These are phyloP conservation scores for Capromys pilorides DNA, from an alignment of 2,797 vertebrate species.

Conservation along the genomic window DNA sequence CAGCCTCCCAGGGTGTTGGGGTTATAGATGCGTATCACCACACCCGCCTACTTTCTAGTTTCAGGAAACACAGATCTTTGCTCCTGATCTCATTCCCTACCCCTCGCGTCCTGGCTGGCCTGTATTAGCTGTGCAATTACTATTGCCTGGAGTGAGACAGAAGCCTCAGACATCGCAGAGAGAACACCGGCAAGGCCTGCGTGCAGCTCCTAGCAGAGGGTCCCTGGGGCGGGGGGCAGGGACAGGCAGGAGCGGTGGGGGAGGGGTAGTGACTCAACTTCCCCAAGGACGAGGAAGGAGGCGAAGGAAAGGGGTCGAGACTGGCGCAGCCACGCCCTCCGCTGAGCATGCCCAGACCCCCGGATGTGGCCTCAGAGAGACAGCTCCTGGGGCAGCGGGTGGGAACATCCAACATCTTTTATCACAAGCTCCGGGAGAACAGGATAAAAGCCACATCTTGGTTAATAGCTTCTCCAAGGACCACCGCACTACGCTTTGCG, in stretches of 20 bases:
- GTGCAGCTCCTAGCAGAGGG: not conserved
- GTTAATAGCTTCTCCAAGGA: constrained; percentile 71
- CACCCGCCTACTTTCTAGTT: not conserved
- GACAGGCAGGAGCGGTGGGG: rapidly evolving
- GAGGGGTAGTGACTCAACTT: not conserved
- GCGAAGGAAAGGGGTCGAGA: not conserved
- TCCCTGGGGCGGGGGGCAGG: not conserved
- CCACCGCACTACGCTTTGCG: not conserved
- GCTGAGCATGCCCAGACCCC: not conserved
- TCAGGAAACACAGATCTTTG: not conserved
- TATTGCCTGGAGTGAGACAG: not conserved
- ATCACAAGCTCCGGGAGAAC: constrained; percentile 20
- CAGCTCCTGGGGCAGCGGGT: not conserved
- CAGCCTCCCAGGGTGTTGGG: not conserved
- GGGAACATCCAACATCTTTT: not conserved
- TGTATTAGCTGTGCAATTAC: not conserved
- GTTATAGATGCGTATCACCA: not conserved
- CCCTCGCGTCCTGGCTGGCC: not conserved
- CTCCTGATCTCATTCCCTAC: not conserved
- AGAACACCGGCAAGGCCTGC: not conserved
- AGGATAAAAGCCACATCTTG: constrained; percentile 51
- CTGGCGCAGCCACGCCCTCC: not conserved
- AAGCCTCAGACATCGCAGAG: not conserved
- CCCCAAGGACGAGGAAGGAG: not conserved
- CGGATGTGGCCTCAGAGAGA: not conserved